Conservation (phyloP, 2,113 vertebrate species). For the Clarias macrocephalus region DNA sequence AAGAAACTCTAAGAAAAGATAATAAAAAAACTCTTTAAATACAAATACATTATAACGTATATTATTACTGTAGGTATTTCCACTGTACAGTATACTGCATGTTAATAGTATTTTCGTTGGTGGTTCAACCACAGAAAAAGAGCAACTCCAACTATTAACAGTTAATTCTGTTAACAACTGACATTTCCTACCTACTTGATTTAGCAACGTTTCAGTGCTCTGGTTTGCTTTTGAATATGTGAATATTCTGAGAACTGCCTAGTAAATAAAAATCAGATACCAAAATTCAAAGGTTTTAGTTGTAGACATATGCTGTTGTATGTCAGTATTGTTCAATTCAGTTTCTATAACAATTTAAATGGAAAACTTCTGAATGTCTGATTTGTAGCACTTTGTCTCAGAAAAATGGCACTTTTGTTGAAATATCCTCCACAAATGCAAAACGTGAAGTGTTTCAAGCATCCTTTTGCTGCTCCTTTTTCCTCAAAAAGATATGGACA, state of each 20-base stretch:
- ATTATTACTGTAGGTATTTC: neutral
- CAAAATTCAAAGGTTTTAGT: neutral
- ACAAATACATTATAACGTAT: neutral
- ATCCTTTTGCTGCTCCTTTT: neutral
- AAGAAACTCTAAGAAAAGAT: neutral
- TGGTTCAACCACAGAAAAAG: neutral
- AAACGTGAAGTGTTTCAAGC: neutral
- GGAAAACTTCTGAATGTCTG: neutral
- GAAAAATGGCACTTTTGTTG: neutral
- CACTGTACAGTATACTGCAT: neutral
- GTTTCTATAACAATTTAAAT: neutral
- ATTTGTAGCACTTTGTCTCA: neutral
- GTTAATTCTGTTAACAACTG: neutral
- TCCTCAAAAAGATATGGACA: constrained; percentile 7
- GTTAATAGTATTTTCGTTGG: neutral
- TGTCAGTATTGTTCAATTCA: neutral
- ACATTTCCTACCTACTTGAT: neutral
- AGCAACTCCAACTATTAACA: too few species aligned
- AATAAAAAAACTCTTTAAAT: neutral
- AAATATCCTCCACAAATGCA: neutral
- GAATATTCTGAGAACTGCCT: neutral
- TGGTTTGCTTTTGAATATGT: neutral
- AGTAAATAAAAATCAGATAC: neutral
- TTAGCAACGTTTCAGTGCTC: neutral
- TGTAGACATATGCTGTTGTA: neutral